Conservation (phyloP, 1,140 invertebrate genomes). For the Gryllus bimaculatus region DNA sequence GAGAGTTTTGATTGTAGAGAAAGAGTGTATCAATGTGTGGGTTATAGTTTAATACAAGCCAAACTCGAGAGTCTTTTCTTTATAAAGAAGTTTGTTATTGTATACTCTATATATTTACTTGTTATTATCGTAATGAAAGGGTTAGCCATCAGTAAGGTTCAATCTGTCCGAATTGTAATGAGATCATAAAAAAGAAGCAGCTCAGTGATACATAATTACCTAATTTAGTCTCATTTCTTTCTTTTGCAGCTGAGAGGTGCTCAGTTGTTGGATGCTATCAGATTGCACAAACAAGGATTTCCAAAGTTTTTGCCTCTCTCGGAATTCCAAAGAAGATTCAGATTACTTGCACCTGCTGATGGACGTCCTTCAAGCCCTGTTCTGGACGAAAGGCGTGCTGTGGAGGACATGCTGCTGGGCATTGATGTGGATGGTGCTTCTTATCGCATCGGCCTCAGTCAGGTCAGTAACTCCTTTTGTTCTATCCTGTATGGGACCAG, state of each 20-base stretch:
- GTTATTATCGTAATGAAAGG: too few relatives aligned
- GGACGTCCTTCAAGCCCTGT: conserved; percentile 41
- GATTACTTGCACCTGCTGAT: conserved; percentile 52
- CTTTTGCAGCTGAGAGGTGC: conserved; percentile 70
- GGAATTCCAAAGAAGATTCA: conserved; percentile 80
- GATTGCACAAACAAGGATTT: conserved; percentile 87
- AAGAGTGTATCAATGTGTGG: too few relatives aligned
- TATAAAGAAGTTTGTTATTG: too few relatives aligned
- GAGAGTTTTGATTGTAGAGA: too few relatives aligned
- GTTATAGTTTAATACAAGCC: too few relatives aligned
- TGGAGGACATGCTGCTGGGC: conserved; percentile 72
- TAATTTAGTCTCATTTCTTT: neutral
- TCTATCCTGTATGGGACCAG: neutral
- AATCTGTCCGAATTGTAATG: too few relatives aligned
- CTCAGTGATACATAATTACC: too few relatives aligned
- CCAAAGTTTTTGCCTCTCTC: conserved; percentile 78
- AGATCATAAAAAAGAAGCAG: too few relatives aligned
- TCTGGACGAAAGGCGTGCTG: conserved; percentile 51
- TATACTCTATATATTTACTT: too few relatives aligned
- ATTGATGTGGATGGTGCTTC: conserved; percentile 78
- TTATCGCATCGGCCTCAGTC: conserved; percentile 82
- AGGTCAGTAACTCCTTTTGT: conserved; percentile 49
- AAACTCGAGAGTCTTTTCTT: too few relatives aligned
- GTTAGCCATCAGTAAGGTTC: too few relatives aligned
- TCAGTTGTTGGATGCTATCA: conserved; percentile 79